Percentiles rank a stretch among this genome's conserved stretches.
These are phyloP conservation scores for Parelbella ahira DNA, from an alignment of 2,888 invertebrate species.

Conservation along the genomic window DNA sequence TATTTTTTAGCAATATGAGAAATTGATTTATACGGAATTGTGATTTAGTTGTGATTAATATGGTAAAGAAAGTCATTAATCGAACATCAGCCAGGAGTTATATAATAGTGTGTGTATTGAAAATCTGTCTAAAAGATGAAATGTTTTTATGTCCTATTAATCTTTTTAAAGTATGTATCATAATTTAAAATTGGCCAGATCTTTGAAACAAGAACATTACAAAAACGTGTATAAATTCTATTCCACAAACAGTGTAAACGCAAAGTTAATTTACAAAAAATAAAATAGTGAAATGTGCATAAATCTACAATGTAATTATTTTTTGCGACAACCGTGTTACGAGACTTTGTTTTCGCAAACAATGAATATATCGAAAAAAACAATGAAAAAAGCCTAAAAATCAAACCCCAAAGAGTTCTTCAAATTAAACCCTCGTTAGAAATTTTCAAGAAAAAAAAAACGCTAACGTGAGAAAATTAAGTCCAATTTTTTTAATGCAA, in stretches of 20 bases:
- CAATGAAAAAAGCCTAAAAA: constrained; percentile 43
- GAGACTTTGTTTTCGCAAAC: constrained; percentile 76
- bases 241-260: too few species aligned
- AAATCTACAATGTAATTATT: constrained; percentile 75
- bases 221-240: too few species aligned
- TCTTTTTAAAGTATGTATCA: too few species aligned
- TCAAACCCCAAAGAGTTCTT: constrained; percentile 79
- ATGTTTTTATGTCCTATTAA: too few species aligned
- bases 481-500: constrained; percentile 48
- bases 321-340: constrained; percentile 76
- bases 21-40: background rate
- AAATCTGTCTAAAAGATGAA: too few species aligned
- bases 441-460: constrained; percentile 56
- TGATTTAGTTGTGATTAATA: too few species aligned
- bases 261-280: too few species aligned
- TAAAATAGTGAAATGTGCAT: constrained; percentile 43
- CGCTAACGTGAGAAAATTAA: constrained; percentile 79
- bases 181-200: too few species aligned
- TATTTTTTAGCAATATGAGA: constrained; percentile 3
- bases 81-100: too few species aligned
- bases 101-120: too few species aligned
- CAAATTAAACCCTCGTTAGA: constrained; percentile 79
- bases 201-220: too few species aligned
- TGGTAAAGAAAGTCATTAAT: too few species aligned
- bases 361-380: constrained; percentile 53